A percentile compares a stretch with the other conserved stretches of the same genome.
These are phyloP conservation scores for Montipora capitata DNA, from an alignment of 92 coral and sea anemone genomes.

Conservation along the genomic window DNA sequence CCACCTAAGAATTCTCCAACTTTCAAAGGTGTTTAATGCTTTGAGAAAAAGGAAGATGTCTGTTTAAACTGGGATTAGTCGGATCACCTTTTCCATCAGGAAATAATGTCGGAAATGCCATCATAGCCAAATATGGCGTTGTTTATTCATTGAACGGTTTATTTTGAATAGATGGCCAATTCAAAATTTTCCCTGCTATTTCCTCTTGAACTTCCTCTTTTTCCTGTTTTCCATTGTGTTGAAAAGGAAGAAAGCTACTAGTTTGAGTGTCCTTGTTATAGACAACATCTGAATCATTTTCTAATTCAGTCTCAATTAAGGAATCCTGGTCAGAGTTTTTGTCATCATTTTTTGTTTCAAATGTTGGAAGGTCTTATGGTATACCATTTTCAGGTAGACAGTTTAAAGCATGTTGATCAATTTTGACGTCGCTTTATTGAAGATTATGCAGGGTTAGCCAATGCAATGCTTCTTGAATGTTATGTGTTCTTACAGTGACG, in stretches of 20 bases:
- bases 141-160: conserved; percentile 65
- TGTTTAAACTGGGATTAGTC: conserved; percentile 41
- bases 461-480: conserved; percentile 28
- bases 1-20: conserved; percentile 35
- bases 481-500: conserved; percentile 48
- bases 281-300: conserved; percentile 48
- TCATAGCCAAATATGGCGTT: conserved; percentile 50
- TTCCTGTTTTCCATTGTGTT: conserved; percentile 33
- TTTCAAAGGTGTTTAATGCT: conserved; percentile 44
- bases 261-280: conserved; percentile 41
- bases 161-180: too few relatives aligned
- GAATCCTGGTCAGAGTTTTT: background rate
- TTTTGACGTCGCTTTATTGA: conserved; percentile 8
- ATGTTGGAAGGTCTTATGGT: conserved; percentile 11
- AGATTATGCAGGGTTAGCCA: conserved; percentile 51
- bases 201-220: conserved; percentile 8
- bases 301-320: conserved; percentile 10
- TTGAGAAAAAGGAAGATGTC: conserved; percentile 40
- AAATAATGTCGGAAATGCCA: conserved; percentile 70
- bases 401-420: conserved; percentile 27
- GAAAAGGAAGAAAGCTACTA: conserved; percentile 45
- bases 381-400: conserved; percentile 46
- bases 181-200: conserved; percentile 9
- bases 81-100: conserved; percentile 67
- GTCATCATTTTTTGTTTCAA: conserved; percentile 26